These are phyloP conservation scores for Etia nguti DNA, from an alignment of 2,113 vertebrate species.

Conservation along the genomic window DNA sequence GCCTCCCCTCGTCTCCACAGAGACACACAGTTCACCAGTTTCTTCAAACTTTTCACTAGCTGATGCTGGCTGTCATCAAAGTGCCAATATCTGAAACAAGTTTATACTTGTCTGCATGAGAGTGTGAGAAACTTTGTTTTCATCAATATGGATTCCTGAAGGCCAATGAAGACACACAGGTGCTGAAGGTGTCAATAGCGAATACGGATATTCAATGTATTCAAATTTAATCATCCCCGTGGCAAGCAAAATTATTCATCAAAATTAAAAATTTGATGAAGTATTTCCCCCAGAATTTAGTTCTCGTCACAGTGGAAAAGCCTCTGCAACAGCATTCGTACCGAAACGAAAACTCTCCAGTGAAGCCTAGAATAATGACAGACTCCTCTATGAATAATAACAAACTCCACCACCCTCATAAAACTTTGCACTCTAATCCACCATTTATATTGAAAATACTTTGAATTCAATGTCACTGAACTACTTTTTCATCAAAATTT, in stretches of 20 bases:
- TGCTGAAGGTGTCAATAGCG: background rate
- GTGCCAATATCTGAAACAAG: constrained; percentile 7
- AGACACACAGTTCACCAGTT: constrained; percentile 44
- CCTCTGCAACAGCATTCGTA: background rate
- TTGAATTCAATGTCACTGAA: background rate
- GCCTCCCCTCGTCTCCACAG: constrained; percentile 29
- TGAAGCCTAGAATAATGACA: background rate
- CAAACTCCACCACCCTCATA: background rate
- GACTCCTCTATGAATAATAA: background rate
- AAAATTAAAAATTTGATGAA: constrained; percentile 38
- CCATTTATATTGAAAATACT: background rate
- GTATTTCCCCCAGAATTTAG: constrained; percentile 25
- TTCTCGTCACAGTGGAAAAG: background rate
- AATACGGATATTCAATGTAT: background rate
- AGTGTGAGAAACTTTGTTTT: background rate
- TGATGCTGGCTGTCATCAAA: constrained; percentile 23
- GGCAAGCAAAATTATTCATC: constrained; percentile 34
- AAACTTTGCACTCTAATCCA: background rate
- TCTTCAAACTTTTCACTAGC: constrained; percentile 38
- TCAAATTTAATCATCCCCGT: constrained; percentile 36
- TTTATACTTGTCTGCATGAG: background rate
- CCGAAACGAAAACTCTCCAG: background rate
- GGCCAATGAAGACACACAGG: background rate
- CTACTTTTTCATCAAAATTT: background rate
- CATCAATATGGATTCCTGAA: background rate